These are phyloP conservation scores for Pampusana beccarii DNA, from an alignment of 2,113 vertebrate genomes.

Conservation along the genomic window DNA sequence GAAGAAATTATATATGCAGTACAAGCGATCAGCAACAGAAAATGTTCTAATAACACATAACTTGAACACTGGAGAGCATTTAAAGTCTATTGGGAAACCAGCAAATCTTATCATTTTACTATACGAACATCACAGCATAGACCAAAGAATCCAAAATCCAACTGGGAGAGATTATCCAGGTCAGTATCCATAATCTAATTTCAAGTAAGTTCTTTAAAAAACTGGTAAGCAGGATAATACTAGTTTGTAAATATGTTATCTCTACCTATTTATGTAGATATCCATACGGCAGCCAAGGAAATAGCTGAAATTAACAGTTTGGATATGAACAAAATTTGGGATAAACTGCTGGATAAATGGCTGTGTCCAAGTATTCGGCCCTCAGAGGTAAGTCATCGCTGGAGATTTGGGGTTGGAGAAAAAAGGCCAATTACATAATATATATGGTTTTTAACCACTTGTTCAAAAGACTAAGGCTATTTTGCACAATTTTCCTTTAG, in stretches of 20 bases:
- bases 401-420: background rate
- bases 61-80: slow-evolving; percentile 78
- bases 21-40: slow-evolving; percentile 87
- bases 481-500: background rate
- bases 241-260: background rate
- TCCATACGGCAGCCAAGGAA: slow-evolving; percentile 87
- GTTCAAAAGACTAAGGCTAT: background rate
- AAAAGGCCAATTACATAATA: background rate
- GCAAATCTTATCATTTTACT: slow-evolving; percentile 84
- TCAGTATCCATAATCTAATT: slow-evolving; percentile 44
- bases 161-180: slow-evolving; percentile 82
- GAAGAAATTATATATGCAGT: slow-evolving; percentile 87
- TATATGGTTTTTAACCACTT: background rate
- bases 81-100: slow-evolving; percentile 82
- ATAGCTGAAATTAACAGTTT: slow-evolving; percentile 88
- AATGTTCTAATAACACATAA: slow-evolving; percentile 80
- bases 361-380: slow-evolving; percentile 80
- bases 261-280: slow-evolving; percentile 75
- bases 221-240: background rate
- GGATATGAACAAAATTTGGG: slow-evolving; percentile 87
- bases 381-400: slow-evolving; percentile 73
- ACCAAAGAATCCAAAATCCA: slow-evolving; percentile 79
- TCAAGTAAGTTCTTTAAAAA: background rate
- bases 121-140: slow-evolving; percentile 89
- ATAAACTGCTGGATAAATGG: slow-evolving; percentile 91